A percentile compares a stretch with the other conserved stretches of the same genome.
These are phyloP conservation scores for Dissostichus mawsoni DNA, from an alignment of 2,113 vertebrate genomes.

Conservation along the genomic window DNA sequence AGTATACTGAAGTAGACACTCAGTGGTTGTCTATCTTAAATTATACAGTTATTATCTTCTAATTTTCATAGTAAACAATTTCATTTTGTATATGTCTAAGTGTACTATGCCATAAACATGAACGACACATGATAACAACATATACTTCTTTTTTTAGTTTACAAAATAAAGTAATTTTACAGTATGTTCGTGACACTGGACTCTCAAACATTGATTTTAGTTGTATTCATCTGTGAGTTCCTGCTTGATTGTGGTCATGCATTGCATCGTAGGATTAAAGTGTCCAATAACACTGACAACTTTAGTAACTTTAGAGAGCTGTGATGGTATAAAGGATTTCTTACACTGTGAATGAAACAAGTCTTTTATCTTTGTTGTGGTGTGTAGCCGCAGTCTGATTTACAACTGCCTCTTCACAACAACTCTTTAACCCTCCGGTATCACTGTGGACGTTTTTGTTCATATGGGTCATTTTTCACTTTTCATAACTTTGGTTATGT, in stretches of 20 bases:
- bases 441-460: no score
- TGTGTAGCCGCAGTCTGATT: constrained; percentile 12
- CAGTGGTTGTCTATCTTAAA: not conserved
- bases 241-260: not conserved
- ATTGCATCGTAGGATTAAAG: not conserved
- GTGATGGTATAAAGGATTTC: not conserved
- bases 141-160: not conserved
- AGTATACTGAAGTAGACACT: not conserved
- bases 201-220: not conserved
- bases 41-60: no score
- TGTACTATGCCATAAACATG: no score
- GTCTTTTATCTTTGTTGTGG: not conserved
- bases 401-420: constrained; percentile 25
- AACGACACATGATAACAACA: no score
- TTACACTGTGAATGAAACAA: not conserved
- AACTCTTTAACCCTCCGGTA: not conserved
- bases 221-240: not conserved
- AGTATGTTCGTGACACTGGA: not conserved
- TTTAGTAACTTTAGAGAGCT: not conserved
- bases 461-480: no score
- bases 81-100: no score
- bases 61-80: not conserved
- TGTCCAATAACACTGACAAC: not conserved
- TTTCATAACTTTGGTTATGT: no score
- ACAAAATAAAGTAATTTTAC: no score